Evolutionary conservation across 2,113 vertebrate genomes (phyloP).

Genomic region (Pongo abelii): DNA sequence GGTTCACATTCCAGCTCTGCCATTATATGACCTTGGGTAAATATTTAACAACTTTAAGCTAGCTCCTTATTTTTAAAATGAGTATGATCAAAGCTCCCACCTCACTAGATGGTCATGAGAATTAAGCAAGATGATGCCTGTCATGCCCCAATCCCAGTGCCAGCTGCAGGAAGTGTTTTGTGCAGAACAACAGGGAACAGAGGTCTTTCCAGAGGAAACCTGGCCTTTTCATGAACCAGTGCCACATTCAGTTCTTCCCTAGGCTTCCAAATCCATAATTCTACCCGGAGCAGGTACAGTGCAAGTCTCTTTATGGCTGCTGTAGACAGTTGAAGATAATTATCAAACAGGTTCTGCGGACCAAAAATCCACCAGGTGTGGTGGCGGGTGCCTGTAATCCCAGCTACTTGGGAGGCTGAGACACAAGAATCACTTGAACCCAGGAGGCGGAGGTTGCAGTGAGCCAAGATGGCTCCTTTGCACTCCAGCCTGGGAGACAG

Average conservation of each 20-base stretch:
- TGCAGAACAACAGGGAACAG: fast-evolving
- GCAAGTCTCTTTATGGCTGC: not conserved
- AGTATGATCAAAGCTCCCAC: not conserved
- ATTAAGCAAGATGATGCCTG: not conserved
- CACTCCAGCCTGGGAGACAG: no score
- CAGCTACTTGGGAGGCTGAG: no score
- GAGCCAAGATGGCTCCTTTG: no score
- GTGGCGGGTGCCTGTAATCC: no score
- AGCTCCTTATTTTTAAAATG: not conserved
- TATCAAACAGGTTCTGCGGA: not conserved
- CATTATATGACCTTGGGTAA: not conserved
- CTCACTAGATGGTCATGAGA: fast-evolving
- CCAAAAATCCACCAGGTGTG: not conserved
- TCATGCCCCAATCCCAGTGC: not conserved
- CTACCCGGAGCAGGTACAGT: not conserved
- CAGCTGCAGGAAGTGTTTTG: fast-evolving
- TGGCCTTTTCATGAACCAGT: fast-evolving
- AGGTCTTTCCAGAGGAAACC: not conserved
- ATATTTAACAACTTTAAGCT: not conserved
- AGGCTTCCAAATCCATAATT: not conserved
- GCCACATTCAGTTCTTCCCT: not conserved
- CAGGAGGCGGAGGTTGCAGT: no score
- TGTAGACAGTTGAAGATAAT: not conserved
- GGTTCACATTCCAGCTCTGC: not conserved
- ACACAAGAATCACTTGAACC: no score